Conservation (phyloP, 2,888 invertebrate species). For the Amorpha juglandis region DNA sequence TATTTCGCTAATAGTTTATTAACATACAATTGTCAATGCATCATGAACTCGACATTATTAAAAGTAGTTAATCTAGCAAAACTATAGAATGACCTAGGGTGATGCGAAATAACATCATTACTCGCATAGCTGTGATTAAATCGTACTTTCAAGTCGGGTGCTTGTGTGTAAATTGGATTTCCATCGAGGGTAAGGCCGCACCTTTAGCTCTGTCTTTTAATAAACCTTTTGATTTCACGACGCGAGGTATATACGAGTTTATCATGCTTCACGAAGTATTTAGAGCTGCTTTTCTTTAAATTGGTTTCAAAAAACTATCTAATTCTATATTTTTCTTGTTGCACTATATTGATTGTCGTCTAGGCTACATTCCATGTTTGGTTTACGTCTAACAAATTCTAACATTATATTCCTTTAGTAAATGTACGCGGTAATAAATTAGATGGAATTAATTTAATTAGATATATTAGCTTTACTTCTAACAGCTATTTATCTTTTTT, state of each 20-base stretch:
- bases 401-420: too few species aligned
- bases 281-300: not conserved
- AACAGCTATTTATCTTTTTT: too few species aligned
- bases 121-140: slow-evolving; percentile 6
- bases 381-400: too few species aligned
- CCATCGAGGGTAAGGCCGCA: slow-evolving; percentile 20
- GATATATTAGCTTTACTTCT: too few species aligned
- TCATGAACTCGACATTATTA: not conserved
- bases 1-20: not conserved
- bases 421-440: too few species aligned
- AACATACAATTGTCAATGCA: not conserved
- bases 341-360: not conserved
- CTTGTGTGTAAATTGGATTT: slow-evolving; percentile 22
- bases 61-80: not conserved
- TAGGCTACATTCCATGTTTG: too few species aligned
- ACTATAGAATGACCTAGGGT: slow-evolving; percentile 3
- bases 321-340: slow-evolving; percentile 7
- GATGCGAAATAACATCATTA: slow-evolving; percentile 9
- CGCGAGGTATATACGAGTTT: not conserved
- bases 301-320: not conserved
- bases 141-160: slow-evolving; percentile 13
- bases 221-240: slow-evolving; percentile 13
- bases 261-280: slow-evolving; percentile 6
- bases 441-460: too few species aligned
- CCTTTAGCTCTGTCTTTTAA: slow-evolving; percentile 12